phyloP scores from a whole-genome alignment of 1,140 invertebrate species.

The Wasmannia auropunctata region DNA sequence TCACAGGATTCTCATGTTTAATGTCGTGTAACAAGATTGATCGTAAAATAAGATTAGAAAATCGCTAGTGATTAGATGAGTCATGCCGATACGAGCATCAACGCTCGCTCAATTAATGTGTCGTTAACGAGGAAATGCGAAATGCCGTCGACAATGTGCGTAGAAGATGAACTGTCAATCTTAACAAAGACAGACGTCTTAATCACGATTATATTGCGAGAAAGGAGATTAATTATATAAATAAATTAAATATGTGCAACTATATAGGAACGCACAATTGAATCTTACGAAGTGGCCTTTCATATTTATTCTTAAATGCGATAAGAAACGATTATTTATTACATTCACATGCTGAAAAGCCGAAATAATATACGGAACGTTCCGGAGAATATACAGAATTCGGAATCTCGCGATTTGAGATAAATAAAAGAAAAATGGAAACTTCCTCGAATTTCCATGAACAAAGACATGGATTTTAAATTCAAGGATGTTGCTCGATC shows the following conservation, averaged over 20 bases:
- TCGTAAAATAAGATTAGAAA: slow-evolving; percentile 33
- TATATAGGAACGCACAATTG: not conserved
- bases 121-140: slow-evolving; percentile 14
- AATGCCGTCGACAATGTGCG: not conserved
- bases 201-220: not conserved
- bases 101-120: slow-evolving; percentile 32
- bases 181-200: not conserved
- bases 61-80: slow-evolving; percentile 32
- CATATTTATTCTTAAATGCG: slow-evolving; percentile 7
- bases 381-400: not conserved
- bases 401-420: too few species aligned
- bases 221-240: slow-evolving; percentile 14
- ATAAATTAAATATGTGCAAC: slow-evolving; percentile 16
- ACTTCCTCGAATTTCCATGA: not conserved
- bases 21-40: slow-evolving; percentile 18
- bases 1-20: not conserved
- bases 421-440: not conserved
- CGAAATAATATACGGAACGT: not conserved
- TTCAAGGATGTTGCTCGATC: not conserved
- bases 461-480: not conserved
- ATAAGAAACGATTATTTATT: slow-evolving; percentile 28
- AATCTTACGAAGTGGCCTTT: not conserved
- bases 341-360: not conserved
- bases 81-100: slow-evolving; percentile 7
- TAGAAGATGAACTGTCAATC: not conserved